phyloP scores from a whole-genome alignment of 2,888 invertebrate genomes.

The Metopia argyrocephala region DNA sequence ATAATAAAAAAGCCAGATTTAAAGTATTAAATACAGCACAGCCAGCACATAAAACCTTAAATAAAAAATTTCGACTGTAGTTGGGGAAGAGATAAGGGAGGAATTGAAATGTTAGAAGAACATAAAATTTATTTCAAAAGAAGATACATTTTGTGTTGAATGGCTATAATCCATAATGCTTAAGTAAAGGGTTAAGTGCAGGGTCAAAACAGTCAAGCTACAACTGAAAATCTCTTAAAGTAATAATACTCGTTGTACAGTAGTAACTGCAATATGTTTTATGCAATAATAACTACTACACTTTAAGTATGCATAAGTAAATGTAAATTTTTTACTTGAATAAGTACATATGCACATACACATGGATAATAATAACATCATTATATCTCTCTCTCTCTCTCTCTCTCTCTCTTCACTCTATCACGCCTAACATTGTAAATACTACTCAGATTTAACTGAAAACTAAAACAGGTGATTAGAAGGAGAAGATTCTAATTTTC shows the following conservation, averaged over 20 bases:
- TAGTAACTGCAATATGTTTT: not conserved
- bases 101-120: too few relatives aligned
- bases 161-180: slow-evolving; percentile 34
- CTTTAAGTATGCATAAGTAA: not conserved
- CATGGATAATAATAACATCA: not conserved
- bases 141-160: not conserved
- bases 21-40: too few relatives aligned
- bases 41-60: too few relatives aligned
- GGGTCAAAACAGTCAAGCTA: slow-evolving; percentile 49
- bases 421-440: not conserved
- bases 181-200: slow-evolving; percentile 58
- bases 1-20: too few relatives aligned
- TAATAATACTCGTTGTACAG: not conserved
- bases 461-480: too few relatives aligned
- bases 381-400: not conserved
- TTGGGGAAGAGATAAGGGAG: too few relatives aligned
- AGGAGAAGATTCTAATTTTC: too few relatives aligned
- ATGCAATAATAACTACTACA: slow-evolving; percentile 13
- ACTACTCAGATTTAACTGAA: too few relatives aligned
- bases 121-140: too few relatives aligned
- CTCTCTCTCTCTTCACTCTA: not conserved
- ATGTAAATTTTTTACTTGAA: not conserved
- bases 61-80: too few relatives aligned
- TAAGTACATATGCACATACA: not conserved
- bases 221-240: too few relatives aligned